These are phyloP conservation scores for Anhinga rufa DNA, from an alignment of 2,113 vertebrate species.

Conservation along the genomic window DNA sequence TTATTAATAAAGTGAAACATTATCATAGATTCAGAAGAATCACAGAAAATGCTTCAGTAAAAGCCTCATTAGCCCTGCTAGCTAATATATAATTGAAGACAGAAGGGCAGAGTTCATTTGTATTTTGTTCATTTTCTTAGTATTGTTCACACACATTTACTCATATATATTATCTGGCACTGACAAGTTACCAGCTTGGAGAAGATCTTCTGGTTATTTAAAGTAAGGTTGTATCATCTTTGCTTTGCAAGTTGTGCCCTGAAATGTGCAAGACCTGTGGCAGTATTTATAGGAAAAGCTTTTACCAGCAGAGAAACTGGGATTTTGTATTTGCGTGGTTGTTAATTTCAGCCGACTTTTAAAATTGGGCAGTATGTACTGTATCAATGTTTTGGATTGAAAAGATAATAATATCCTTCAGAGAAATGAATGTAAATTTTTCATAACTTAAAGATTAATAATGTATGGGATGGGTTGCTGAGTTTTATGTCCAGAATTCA, in stretches of 20 bases:
- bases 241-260: not conserved
- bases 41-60: not conserved
- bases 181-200: not conserved
- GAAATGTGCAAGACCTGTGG: not conserved
- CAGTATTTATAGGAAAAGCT: not conserved
- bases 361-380: not conserved
- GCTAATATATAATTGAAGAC: constrained; percentile 17
- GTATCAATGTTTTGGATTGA: constrained; percentile 12
- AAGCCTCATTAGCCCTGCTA: not conserved
- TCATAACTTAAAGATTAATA: constrained; percentile 51
- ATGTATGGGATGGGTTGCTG: not conserved
- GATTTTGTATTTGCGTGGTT: not conserved
- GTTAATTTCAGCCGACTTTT: not conserved
- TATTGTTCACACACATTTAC: not conserved
- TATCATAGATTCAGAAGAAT: not conserved
- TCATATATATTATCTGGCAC: not conserved
- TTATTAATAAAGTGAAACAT: constrained; percentile 34
- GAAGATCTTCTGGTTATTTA: not conserved
- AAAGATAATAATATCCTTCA: constrained; percentile 22
- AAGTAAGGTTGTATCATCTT: constrained; percentile 5
- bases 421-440: constrained; percentile 34
- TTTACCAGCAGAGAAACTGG: not conserved
- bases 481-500: constrained; percentile 2
- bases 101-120: constrained; percentile 1
- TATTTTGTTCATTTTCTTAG: not conserved